Percentiles rank a stretch among this genome's conserved stretches.
phyloP scores from a whole-genome alignment of 2,888 invertebrate genomes.

The Microctonus brassicae region DNA sequence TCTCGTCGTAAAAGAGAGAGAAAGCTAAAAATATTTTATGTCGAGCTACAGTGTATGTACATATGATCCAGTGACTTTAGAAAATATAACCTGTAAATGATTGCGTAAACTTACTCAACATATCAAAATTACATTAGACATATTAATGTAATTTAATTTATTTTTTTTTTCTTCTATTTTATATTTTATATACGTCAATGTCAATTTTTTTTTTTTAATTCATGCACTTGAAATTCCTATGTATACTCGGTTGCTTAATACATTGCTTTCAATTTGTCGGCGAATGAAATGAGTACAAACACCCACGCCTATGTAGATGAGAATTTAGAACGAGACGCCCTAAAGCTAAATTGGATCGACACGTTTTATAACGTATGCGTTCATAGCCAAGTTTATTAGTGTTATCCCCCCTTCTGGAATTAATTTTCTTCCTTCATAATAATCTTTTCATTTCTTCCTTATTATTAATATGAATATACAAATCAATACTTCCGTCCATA shows the following conservation, averaged over 20 bases:
- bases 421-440: neutral
- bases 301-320: slow-evolving; percentile 40
- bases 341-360: slow-evolving; percentile 20
- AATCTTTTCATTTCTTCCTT: neutral
- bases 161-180: neutral
- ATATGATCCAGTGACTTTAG: slow-evolving; percentile 34
- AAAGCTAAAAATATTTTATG: slow-evolving; percentile 28
- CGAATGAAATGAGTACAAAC: slow-evolving; percentile 47
- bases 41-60: neutral
- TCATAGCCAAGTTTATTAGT: slow-evolving; percentile 4
- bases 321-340: slow-evolving; percentile 45
- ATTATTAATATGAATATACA: neutral
- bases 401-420: neutral
- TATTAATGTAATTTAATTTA: neutral
- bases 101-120: slow-evolving; percentile 29
- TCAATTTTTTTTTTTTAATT: slow-evolving; percentile 6
- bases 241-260: slow-evolving; percentile 4
- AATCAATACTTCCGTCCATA: neutral
- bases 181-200: slow-evolving; percentile 18
- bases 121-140: neutral
- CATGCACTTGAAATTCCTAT: slow-evolving; percentile 10
- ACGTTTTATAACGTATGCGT: neutral
- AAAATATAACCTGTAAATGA: slow-evolving; percentile 8
- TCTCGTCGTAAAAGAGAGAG: neutral
- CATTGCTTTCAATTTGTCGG: neutral